Conservation (phyloP, 2,113 vertebrate species). For the Acanthisitta chloris region DNA sequence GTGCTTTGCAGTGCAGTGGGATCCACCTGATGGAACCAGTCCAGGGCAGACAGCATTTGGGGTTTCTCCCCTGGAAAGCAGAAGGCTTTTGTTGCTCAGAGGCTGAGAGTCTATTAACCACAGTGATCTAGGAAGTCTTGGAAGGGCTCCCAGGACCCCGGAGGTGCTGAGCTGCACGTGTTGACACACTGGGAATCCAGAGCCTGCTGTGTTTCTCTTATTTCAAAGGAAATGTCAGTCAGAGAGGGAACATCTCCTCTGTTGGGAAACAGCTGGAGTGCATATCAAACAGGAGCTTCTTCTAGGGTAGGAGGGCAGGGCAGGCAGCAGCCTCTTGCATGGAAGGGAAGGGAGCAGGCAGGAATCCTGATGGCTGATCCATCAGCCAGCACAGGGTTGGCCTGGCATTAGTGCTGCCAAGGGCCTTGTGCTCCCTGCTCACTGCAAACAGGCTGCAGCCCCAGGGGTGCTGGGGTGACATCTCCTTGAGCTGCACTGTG, state of each 20-base stretch:
- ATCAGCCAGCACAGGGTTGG: not conserved
- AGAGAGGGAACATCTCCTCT: not conserved
- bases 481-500: not conserved
- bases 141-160: constrained; percentile 70
- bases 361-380: not conserved
- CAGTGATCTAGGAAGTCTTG: constrained; percentile 33
- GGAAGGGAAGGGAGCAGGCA: not conserved
- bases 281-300: not conserved
- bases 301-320: not conserved
- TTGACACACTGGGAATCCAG: not conserved
- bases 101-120: constrained; percentile 71
- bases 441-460: not conserved
- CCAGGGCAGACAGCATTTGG: not conserved
- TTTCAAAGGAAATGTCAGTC: constrained; percentile 39
- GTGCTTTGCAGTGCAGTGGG: not conserved
- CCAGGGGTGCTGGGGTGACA: not conserved
- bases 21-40: not conserved
- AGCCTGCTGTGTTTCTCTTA: not conserved
- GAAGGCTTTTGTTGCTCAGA: constrained; percentile 59
- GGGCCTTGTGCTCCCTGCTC: not conserved
- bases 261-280: not conserved
- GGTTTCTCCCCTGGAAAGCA: not conserved
- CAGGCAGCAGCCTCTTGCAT: not conserved
- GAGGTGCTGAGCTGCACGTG: constrained; percentile 55
- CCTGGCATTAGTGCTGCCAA: not conserved